Percentiles rank a stretch among this genome's conserved stretches.
Conservation (phyloP, 2,888 invertebrate genomes). For the Mythimna ferrago region DNA sequence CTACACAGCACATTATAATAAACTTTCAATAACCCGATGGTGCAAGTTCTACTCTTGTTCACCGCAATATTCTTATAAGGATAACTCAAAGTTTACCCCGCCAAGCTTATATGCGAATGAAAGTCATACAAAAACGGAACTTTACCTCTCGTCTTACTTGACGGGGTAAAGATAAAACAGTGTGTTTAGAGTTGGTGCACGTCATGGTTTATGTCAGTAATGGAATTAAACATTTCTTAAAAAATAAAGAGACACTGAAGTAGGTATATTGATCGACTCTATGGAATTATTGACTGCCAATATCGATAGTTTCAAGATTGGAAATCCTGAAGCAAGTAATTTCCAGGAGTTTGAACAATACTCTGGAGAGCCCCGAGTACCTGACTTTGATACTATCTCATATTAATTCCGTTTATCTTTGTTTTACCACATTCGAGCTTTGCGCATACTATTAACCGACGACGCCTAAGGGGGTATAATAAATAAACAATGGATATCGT, state of each 20-base stretch:
- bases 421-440: slow-evolving; percentile 41
- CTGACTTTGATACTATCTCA: slow-evolving; percentile 35
- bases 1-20: slow-evolving; percentile 4
- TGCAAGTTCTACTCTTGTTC: slow-evolving; percentile 27
- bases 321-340: not conserved
- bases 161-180: slow-evolving; percentile 2
- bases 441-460: slow-evolving; percentile 36
- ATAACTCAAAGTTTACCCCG: slow-evolving; percentile 29
- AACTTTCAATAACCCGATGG: slow-evolving; percentile 21
- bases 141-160: slow-evolving; percentile 23
- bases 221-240: too few species aligned
- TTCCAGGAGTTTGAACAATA: slow-evolving; percentile 18
- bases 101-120: slow-evolving; percentile 31
- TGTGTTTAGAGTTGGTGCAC: not conserved
- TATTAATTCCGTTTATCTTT: slow-evolving; percentile 38
- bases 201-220: too few species aligned
- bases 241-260: not conserved
- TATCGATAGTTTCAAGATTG: not conserved
- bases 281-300: slow-evolving; percentile 7
- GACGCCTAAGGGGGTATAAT: slow-evolving; percentile 22
- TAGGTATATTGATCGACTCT: not conserved
- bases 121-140: slow-evolving; percentile 35
- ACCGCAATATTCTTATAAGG: slow-evolving; percentile 37
- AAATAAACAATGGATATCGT: slow-evolving; percentile 34
- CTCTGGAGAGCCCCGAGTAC: slow-evolving; percentile 5